Percentiles rank a stretch among this genome's conserved stretches.
Evolutionary conservation across 2,113 vertebrate species (phyloP).

Genomic region (Oncorhynchus clarkii): DNA sequence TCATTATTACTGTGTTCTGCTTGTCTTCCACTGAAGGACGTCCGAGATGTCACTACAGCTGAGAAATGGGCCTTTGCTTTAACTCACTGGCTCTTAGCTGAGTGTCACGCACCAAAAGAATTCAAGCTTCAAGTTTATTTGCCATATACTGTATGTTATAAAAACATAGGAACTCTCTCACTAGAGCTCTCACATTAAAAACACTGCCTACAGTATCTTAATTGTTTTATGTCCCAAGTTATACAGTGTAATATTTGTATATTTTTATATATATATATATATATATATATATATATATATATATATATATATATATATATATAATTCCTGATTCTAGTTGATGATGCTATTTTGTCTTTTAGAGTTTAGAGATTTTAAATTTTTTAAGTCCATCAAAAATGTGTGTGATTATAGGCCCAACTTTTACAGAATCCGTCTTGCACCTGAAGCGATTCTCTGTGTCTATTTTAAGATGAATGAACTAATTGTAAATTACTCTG

Average conservation of each 20-base stretch:
- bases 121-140: too few species aligned
- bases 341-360: background rate
- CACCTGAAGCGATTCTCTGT: background rate
- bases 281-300: background rate
- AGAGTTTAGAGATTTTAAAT: background rate
- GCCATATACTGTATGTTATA: too few species aligned
- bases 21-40: slow-evolving; percentile 11
- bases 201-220: background rate
- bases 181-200: too few species aligned
- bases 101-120: background rate
- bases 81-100: slow-evolving; percentile 20
- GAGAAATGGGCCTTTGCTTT: slow-evolving; percentile 49
- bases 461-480: background rate
- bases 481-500: too few species aligned
- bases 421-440: too few species aligned
- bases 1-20: slow-evolving; percentile 20
- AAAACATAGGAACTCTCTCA: too few species aligned
- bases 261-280: background rate
- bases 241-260: background rate
- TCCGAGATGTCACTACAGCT: slow-evolving; percentile 33
- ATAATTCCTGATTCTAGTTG: background rate
- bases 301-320: background rate
- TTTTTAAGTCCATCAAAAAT: background rate
- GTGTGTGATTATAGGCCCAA: background rate
- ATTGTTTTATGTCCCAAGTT: background rate